A percentile compares a stretch with the other conserved stretches of the same genome.
These are phyloP conservation scores for Xestia c-nigrum DNA, from an alignment of 2,888 invertebrate species.

Conservation along the genomic window DNA sequence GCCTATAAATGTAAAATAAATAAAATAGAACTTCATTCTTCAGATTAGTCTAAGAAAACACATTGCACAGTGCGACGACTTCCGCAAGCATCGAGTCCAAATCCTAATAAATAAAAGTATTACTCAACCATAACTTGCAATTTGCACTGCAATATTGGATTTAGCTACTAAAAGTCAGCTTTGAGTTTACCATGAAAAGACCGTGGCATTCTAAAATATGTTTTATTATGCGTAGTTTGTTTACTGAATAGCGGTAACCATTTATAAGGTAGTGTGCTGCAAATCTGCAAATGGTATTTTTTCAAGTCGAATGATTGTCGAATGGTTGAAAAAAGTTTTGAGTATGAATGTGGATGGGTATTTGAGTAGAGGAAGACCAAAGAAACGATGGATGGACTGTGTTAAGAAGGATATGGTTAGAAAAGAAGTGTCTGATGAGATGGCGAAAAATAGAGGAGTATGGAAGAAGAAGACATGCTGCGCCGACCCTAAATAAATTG, in stretches of 20 bases:
- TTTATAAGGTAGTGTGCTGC: background rate
- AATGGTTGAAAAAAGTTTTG: too few species aligned
- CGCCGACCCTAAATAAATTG: too few species aligned
- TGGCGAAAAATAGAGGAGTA: too few species aligned
- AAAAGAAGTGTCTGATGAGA: too few species aligned
- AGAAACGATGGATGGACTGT: too few species aligned
- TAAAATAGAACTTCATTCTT: background rate
- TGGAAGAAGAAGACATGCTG: too few species aligned
- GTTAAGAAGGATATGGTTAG: too few species aligned
- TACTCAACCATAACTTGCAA: slow-evolving; percentile 36
- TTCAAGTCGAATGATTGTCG: background rate
- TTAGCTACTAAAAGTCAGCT: slow-evolving; percentile 28
- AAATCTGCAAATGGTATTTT: background rate
- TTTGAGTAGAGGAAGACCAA: too few species aligned
- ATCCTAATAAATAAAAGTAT: slow-evolving; percentile 32
- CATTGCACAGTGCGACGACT: slow-evolving; percentile 14
- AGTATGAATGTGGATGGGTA: too few species aligned
- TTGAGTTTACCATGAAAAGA: slow-evolving; percentile 36
- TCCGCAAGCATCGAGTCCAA: slow-evolving; percentile 12
- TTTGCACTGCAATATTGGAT: slow-evolving; percentile 35
- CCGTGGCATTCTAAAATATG: slow-evolving; percentile 15
- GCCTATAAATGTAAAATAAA: too few species aligned
- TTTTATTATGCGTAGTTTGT: background rate
- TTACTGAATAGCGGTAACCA: background rate
- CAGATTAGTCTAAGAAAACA: background rate